Evolutionary conservation across 2,113 vertebrate species (phyloP).

Genomic region (Willisornis vidua): DNA sequence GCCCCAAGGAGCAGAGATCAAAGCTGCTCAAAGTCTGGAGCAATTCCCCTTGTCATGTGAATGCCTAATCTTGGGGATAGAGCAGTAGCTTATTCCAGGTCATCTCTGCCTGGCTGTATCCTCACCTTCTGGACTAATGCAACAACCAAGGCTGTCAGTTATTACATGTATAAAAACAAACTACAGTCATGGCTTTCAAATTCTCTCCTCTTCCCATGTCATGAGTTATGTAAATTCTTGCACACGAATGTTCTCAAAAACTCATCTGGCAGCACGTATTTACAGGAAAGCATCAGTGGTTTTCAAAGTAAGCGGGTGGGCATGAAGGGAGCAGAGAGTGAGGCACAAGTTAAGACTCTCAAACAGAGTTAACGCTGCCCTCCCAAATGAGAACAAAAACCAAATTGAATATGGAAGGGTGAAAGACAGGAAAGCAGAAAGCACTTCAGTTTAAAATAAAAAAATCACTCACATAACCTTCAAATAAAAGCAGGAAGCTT

Average conservation of each 20-base stretch:
- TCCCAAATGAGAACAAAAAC: background rate
- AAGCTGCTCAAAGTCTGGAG: background rate
- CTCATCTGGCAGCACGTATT: background rate
- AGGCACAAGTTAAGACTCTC: background rate
- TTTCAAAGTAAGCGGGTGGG: background rate
- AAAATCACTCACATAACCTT: background rate
- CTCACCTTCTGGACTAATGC: background rate
- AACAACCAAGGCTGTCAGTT: background rate
- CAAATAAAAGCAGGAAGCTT: background rate
- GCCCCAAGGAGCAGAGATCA: background rate
- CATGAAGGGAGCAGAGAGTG: fast-evolving
- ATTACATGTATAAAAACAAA: background rate
- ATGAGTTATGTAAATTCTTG: background rate
- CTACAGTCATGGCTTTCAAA: background rate
- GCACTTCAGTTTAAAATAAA: background rate
- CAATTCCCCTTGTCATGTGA: background rate
- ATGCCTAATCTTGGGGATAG: background rate
- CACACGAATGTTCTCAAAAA: background rate
- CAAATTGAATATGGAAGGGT: background rate
- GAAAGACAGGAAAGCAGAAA: background rate
- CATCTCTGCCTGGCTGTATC: background rate
- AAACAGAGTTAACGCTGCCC: background rate
- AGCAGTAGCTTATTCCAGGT: background rate
- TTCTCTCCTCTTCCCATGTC: background rate
- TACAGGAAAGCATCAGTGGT: background rate